phyloP scores from a whole-genome alignment of 1,140 invertebrate species.

The Drosophila nigrodunni region DNA sequence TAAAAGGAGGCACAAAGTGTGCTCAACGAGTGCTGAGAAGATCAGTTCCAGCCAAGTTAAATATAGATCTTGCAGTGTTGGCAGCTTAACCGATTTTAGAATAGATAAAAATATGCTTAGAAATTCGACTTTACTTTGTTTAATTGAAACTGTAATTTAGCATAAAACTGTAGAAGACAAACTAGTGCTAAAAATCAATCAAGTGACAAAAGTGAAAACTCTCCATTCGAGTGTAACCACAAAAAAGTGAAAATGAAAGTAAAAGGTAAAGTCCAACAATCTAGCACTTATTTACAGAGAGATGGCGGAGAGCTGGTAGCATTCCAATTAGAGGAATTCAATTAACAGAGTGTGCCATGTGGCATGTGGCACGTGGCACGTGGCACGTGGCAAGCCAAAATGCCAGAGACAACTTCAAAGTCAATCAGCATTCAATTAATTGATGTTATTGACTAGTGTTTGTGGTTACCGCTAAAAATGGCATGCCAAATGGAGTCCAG shows the following conservation, averaged over 20 bases:
- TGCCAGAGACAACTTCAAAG: neutral
- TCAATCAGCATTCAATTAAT: conserved; percentile 25
- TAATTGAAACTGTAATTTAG: too few species aligned
- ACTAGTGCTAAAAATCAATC: too few species aligned
- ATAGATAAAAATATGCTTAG: too few species aligned
- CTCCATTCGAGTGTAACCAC: too few species aligned
- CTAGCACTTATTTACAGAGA: too few species aligned
- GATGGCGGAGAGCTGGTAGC: neutral
- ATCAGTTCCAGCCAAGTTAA: neutral
- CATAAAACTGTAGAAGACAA: too few species aligned
- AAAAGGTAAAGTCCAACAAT: too few species aligned
- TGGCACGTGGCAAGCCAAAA: neutral
- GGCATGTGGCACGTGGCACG: neutral
- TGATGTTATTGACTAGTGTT: conserved; percentile 22
- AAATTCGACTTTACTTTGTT: too few species aligned
- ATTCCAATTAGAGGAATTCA: conserved; percentile 3
- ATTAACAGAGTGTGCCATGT: neutral
- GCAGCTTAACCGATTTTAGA: too few species aligned
- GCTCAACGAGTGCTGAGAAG: neutral
- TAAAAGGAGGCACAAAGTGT: neutral
- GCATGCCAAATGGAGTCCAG: neutral
- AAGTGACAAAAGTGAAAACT: too few species aligned
- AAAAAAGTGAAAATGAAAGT: too few species aligned
- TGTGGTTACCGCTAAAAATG: neutral
- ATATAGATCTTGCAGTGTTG: too few species aligned